phyloP scores from a whole-genome alignment of 1,140 invertebrate species.

The Solenopsis fugax region DNA sequence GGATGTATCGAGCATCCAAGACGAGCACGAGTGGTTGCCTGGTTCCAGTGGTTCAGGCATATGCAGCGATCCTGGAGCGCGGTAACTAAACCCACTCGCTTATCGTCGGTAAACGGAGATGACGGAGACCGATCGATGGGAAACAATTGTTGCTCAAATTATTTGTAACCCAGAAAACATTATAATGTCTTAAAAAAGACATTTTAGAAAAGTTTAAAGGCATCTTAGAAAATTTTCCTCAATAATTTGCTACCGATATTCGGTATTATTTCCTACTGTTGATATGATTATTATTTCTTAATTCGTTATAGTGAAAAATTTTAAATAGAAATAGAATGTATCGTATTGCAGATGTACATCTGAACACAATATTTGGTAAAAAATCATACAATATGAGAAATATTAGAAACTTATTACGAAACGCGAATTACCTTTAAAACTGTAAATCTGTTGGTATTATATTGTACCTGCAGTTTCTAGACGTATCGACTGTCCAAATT shows the following conservation, averaged over 20 bases:
- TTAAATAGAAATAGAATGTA: background rate
- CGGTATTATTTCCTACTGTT: background rate
- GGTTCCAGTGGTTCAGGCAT: slow-evolving; percentile 6
- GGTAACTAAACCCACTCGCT: slow-evolving; percentile 65
- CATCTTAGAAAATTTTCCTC: background rate
- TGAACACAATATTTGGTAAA: background rate
- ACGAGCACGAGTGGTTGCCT: slow-evolving; percentile 42
- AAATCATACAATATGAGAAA: background rate
- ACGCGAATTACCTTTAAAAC: background rate
- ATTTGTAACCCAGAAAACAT: too few species aligned
- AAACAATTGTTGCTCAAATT: background rate
- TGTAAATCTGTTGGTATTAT: background rate
- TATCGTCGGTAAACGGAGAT: slow-evolving; percentile 66
- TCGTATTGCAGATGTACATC: background rate
- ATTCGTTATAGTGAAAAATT: background rate
- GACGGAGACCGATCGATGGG: slow-evolving; percentile 15
- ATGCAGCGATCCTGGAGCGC: slow-evolving; percentile 71
- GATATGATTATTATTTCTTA: slow-evolving; percentile 8
- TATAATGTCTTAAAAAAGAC: too few species aligned
- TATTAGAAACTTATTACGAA: background rate
- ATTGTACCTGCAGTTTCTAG: background rate
- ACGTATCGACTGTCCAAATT: slow-evolving; percentile 10
- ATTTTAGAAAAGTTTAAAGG: too few species aligned
- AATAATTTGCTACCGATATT: slow-evolving; percentile 8
- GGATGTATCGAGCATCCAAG: slow-evolving; percentile 62